phyloP scores from a whole-genome alignment of 2,888 invertebrate species.

The Euzetes globulus region DNA sequence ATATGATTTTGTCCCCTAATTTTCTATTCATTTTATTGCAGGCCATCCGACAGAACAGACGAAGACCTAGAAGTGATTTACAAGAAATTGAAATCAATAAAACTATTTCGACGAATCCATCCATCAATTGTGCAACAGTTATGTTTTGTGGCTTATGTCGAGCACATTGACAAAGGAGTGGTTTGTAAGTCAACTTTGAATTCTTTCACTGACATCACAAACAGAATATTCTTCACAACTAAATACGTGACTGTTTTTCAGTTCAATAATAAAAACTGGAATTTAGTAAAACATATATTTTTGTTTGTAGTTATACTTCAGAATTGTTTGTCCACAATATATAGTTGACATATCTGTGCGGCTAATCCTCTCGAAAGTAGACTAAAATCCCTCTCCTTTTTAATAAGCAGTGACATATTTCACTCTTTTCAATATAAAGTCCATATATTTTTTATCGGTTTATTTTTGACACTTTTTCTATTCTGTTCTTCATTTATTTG shows the following conservation, averaged over 20 bases:
- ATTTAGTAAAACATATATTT: too few species aligned
- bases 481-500: too few species aligned
- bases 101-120: conserved; percentile 54
- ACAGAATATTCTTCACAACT: not conserved
- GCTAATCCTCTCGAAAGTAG: too few species aligned
- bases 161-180: conserved; percentile 67
- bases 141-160: conserved; percentile 67
- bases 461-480: too few species aligned
- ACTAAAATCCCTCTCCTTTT: too few species aligned
- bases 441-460: too few species aligned
- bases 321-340: too few species aligned
- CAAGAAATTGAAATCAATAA: conserved; percentile 58
- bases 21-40: conserved; percentile 45
- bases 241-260: not conserved
- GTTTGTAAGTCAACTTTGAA: conserved; percentile 57
- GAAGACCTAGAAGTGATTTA: conserved; percentile 66
- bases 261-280: too few species aligned
- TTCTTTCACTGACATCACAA: not conserved
- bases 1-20: not conserved
- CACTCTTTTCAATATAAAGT: too few species aligned
- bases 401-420: too few species aligned
- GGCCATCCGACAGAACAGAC: conserved; percentile 63
- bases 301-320: too few species aligned
- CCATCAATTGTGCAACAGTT: conserved; percentile 64
- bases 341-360: too few species aligned